phyloP scores from a whole-genome alignment of 2,888 invertebrate species.

The Bugulina stolonifera region DNA sequence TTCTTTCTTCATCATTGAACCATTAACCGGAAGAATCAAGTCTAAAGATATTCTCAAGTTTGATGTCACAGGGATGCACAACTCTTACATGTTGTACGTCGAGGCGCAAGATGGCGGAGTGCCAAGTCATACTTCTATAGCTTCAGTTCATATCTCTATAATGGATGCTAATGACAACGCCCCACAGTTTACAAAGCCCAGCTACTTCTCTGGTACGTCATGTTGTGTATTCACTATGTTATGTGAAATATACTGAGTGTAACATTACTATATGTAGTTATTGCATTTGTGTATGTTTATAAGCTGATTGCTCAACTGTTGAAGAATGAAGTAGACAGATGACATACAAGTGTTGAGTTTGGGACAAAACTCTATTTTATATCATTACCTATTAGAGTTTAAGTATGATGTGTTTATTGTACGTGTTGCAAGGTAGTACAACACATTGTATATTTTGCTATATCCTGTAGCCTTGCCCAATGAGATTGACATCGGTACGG shows the following conservation, averaged over 20 bases:
- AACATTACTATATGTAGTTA: too few species aligned
- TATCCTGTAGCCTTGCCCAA: conserved; percentile 15
- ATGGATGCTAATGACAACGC: conserved; percentile 89
- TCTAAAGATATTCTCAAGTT: conserved; percentile 17
- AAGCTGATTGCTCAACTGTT: too few species aligned
- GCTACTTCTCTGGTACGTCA: conserved; percentile 53
- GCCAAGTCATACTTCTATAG: conserved; percentile 64
- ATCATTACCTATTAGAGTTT: too few species aligned
- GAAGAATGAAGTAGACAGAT: too few species aligned
- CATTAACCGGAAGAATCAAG: not conserved
- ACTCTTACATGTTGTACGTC: conserved; percentile 68
- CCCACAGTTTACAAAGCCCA: conserved; percentile 66
- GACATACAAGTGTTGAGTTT: too few species aligned
- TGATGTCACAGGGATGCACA: conserved; percentile 14
- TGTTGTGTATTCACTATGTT: too few species aligned
- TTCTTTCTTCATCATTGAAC: conserved; percentile 14
- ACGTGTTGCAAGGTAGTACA: too few species aligned
- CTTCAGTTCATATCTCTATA: conserved; percentile 72
- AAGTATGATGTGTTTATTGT: too few species aligned
- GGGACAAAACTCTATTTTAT: too few species aligned
- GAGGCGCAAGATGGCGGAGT: conserved; percentile 75
- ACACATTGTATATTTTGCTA: not conserved
- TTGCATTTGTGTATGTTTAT: too few species aligned
- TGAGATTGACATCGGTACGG: not conserved
- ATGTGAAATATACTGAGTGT: too few species aligned